Conservation (phyloP, 2,888 invertebrate species). For the Latrodectus hesperus region DNA sequence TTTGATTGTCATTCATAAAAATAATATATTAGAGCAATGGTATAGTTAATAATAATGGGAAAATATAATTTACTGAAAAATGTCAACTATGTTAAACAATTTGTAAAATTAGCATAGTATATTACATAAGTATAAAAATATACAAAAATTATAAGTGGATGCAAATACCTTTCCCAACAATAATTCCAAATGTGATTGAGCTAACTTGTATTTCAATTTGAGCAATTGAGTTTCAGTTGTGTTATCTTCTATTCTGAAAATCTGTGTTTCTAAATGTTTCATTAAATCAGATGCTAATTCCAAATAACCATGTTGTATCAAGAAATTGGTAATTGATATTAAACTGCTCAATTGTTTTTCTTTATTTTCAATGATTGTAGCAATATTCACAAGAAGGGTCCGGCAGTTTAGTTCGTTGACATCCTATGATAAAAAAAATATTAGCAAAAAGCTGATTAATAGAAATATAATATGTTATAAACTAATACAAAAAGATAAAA, state of each 20-base stretch:
- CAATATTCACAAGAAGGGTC: conserved; percentile 26
- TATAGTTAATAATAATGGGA: no score
- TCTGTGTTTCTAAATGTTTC: conserved; percentile 8
- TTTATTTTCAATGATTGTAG: conserved; percentile 20
- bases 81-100: no score
- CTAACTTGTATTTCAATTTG: neutral
- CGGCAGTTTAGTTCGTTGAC: conserved; percentile 20
- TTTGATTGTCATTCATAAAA: no score
- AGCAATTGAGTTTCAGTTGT: neutral
- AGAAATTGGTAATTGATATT: conserved; percentile 22
- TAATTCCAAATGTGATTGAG: no score
- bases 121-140: no score
- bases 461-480: no score
- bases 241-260: neutral
- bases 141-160: no score
- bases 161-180: no score
- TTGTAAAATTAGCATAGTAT: no score
- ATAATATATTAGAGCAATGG: no score
- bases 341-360: conserved; percentile 7
- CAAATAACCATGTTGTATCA: conserved; percentile 41
- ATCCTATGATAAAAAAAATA: neutral
- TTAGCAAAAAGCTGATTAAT: neutral
- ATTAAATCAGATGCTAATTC: conserved; percentile 27
- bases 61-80: no score
- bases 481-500: no score